These are phyloP conservation scores for Drosophila dunni DNA, from an alignment of 1,140 invertebrate species.

Conservation along the genomic window DNA sequence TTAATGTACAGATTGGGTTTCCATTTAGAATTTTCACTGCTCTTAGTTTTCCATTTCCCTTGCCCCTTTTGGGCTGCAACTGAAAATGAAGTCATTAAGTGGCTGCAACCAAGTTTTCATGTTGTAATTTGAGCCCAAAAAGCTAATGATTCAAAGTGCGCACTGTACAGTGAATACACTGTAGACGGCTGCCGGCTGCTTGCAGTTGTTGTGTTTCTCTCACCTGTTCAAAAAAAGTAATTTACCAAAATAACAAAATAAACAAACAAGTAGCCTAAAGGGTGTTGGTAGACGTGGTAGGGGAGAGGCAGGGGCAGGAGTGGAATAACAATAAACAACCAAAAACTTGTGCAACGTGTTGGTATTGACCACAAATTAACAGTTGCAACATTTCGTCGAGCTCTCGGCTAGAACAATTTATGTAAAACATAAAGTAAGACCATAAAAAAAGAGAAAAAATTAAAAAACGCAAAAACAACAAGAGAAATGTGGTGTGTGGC, in stretches of 20 bases:
- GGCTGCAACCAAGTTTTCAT: conserved; percentile 5
- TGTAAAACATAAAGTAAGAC: conserved; percentile 41
- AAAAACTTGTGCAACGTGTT: conserved; percentile 27
- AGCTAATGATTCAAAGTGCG: conserved; percentile 56
- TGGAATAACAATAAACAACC: conserved; percentile 14
- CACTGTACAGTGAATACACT: conserved; percentile 18
- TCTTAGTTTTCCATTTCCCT: not conserved
- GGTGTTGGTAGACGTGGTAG: not conserved
- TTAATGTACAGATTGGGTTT: not conserved
- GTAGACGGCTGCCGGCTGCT: conserved; percentile 35
- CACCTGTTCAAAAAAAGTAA: conserved; percentile 66
- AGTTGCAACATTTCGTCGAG: conserved; percentile 66
- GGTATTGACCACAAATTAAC: conserved; percentile 81
- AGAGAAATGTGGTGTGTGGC: conserved; percentile 52
- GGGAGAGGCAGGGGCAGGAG: not conserved
- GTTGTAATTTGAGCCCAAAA: conserved; percentile 22
- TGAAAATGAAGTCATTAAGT: conserved; percentile 40
- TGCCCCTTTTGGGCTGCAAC: not conserved
- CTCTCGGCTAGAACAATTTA: conserved; percentile 47
- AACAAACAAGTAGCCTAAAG: conserved; percentile 18
- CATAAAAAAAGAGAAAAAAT: conserved; percentile 46
- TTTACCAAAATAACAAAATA: conserved; percentile 40
- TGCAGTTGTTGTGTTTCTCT: conserved; percentile 44
- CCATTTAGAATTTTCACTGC: not conserved
- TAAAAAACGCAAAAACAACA: conserved; percentile 15